These are phyloP conservation scores for Procambarus virginalis DNA, from an alignment of 1,140 invertebrate genomes.

Conservation along the genomic window DNA sequence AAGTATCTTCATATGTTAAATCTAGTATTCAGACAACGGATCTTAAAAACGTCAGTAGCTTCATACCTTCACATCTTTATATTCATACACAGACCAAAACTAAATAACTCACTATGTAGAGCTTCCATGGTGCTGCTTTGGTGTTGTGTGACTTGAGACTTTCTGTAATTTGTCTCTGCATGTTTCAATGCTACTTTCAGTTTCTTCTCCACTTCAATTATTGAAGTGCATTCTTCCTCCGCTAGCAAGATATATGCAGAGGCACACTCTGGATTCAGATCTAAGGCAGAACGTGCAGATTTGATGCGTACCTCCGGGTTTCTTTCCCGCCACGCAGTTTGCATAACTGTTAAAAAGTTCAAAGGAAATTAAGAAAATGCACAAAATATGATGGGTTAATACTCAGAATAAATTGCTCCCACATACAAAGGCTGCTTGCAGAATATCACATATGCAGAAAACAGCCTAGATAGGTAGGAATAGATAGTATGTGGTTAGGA, in stretches of 20 bases:
- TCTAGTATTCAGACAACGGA: too few relatives aligned
- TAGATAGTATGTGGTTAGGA: too few relatives aligned
- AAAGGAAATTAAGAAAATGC: not conserved
- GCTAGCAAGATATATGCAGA: constrained; percentile 96
- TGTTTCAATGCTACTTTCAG: constrained; percentile 91
- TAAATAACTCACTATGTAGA: constrained; percentile 80
- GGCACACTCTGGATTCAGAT: constrained; percentile 94
- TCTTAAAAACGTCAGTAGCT: too few relatives aligned
- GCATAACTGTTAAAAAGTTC: constrained; percentile 83
- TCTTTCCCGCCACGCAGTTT: constrained; percentile 96
- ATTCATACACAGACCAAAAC: not conserved
- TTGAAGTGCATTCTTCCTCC: constrained; percentile 96
- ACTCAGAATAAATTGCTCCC: too few relatives aligned
- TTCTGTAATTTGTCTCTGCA: constrained; percentile 90
- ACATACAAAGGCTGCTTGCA: too few relatives aligned
- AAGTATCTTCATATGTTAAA: too few relatives aligned
- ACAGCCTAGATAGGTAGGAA: too few relatives aligned
- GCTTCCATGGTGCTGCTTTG: constrained; percentile 86
- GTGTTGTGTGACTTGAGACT: constrained; percentile 85
- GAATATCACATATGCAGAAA: too few relatives aligned
- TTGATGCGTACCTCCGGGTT: constrained; percentile 94
- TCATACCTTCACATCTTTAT: not conserved
- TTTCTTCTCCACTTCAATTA: constrained; percentile 90
- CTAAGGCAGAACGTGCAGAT: constrained; percentile 92
- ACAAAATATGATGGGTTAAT: too few relatives aligned